phyloP scores from a whole-genome alignment of 2,797 vertebrate genomes.

The Zenarchopterus dispar region DNA sequence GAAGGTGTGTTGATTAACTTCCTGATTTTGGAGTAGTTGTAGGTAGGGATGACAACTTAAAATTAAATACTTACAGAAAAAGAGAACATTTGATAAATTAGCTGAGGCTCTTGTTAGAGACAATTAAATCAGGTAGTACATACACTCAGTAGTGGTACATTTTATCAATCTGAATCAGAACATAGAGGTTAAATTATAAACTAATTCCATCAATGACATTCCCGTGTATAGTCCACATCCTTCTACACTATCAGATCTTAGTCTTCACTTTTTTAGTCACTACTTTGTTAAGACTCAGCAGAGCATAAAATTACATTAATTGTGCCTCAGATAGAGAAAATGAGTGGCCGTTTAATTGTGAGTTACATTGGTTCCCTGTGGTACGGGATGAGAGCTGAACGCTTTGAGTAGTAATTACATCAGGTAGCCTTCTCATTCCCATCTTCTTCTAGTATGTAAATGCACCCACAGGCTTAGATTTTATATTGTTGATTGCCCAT shows the following conservation, averaged over 20 bases:
- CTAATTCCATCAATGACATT: neutral
- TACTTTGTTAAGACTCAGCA: conserved; percentile 40
- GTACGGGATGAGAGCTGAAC: conserved; percentile 57
- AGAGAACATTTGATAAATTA: too few species aligned
- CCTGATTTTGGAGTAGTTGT: too few species aligned
- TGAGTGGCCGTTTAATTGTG: conserved; percentile 71
- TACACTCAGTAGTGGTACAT: too few species aligned
- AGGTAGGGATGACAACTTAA: neutral
- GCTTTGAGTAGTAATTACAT: conserved; percentile 79
- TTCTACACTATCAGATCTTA: neutral
- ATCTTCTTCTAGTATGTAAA: conserved; percentile 63
- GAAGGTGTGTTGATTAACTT: too few species aligned
- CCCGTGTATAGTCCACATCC: neutral
- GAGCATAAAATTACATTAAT: conserved; percentile 59
- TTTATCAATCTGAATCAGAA: neutral
- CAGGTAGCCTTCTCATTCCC: conserved; percentile 79
- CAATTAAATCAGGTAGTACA: neutral
- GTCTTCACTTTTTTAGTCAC: conserved; percentile 6
- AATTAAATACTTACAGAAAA: neutral
- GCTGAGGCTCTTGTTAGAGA: too few species aligned
- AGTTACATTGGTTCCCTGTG: conserved; percentile 65
- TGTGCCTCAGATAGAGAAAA: conserved; percentile 62
- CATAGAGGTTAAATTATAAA: neutral
- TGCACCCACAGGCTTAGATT: conserved; percentile 34
- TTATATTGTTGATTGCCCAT: conserved; percentile 29